Base-by-base conservation (phyloP, 2,888 invertebrate genomes). In the Melanchra persicariae region DNA sequence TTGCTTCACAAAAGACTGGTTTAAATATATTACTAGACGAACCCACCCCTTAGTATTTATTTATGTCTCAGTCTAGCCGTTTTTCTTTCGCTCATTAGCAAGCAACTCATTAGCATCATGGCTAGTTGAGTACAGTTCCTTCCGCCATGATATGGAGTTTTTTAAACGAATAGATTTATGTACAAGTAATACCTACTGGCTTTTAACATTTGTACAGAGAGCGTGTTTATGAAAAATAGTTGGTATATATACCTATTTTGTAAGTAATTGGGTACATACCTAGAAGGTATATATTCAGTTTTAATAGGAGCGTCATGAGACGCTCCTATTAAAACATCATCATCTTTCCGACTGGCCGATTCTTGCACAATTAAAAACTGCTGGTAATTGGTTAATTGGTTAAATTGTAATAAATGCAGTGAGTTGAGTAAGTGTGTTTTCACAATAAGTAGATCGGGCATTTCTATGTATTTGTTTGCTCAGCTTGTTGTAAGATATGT, bases 1-100 rank as follows among this genome's bases (percentile, higher is more conserved):
- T 26, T 34, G 1, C 17, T 52, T 19, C 3, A 43, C n/a, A 37
- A 49, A n/a, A 37, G 9, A 17, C 1, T 37, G n/a, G n/a, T 67
- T 40, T 40, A 12, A 63, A 63, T 45, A 74, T 52, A 63, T 45
- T 26, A 52, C 19, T 45, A 12, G 34, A 49, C 17, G 12, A 49
- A 22, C 26, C n/a, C n/a, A 30, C 8, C 43, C 43, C 19, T 76
- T 34, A 22, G 7, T 45, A 26, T 77, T 47, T 47, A 43, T 69
- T 59, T 43, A 59, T 60, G 40, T 26, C 52, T 62, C 47, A 72
- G 81, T 79, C 79, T 74, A 78, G 77, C 77, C 75, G 78, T 65
- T 82, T 82, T 85, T 80, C 54, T 77, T 57, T 49, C 76, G 65
- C 71, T 49, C 77, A 55, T 75, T 78, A 77, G 77, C 77, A 75